Evolutionary conservation across 2,113 vertebrate species (phyloP), one percentile per base, ranked within the genome.

Genomic region (Oncorhynchus nerka): DNA sequence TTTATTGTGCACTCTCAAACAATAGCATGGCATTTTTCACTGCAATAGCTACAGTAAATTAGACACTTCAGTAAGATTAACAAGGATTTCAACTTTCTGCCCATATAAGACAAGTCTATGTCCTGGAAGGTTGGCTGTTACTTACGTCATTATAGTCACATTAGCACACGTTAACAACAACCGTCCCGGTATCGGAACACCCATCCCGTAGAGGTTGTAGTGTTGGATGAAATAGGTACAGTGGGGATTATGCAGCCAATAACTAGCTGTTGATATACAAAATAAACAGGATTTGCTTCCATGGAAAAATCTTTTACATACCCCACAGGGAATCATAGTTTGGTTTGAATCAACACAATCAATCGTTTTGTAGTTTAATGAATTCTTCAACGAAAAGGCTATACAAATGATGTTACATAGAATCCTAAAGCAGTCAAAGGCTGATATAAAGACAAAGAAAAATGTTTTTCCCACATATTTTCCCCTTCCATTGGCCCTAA

Each of bases 331-430:
- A 45, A 45, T 11, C 8, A 11, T 12, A 45, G 9, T 45, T 45
- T 45, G 39, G 39, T 45, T 45, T 45, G 39, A 45, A 45, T 45
- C 39, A 45, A 66, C 48, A 45, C 30, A 51, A 24, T 20, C 68
- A 24, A 74, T 6, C 3, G 4, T 5, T 65, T 74, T 30, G 51
- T 76, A 13, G 69, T 79, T 74, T 76, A 71, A 75, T 84, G 86
- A 24, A 62, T 79, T 82, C 76, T 78, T 78, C 32, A 72, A 77
- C 70, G 84, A 83, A 84, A 86, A 85, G 75, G 48, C 62, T n/a
- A 59, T 86, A 85, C 62, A 89, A 89, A 84, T 4, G 78, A 32
- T 71, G 45, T 78, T 68, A 59, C 34, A 71, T 34, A 79, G 64
- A 68, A 73, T 74, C n/a, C 30, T 15, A 71, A 72, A 83, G 72